Evolutionary conservation across 2,888 invertebrate genomes (phyloP).

Genomic region (Lepidochrysops patricia): DNA sequence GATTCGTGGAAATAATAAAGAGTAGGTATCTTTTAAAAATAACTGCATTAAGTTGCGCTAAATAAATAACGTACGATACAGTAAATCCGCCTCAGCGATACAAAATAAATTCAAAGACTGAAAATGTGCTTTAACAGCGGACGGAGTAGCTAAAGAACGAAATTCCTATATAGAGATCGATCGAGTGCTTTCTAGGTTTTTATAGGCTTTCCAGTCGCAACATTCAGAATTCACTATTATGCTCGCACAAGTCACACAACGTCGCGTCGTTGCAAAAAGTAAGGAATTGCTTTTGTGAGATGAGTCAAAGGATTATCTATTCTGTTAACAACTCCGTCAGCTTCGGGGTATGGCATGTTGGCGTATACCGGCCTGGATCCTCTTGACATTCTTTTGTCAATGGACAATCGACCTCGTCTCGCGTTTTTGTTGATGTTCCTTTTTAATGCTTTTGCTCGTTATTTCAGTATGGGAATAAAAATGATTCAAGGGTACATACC

Average conservation of each 20-base stretch:
- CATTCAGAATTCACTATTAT: background rate
- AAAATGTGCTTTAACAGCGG: background rate
- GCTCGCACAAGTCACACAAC: background rate
- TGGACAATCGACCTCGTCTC: slow-evolving; percentile 3
- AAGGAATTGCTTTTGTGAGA: background rate
- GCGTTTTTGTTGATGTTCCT: background rate
- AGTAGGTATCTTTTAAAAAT: no score
- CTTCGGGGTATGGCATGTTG: background rate
- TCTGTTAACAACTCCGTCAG: background rate
- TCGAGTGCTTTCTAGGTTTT: background rate
- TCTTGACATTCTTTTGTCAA: slow-evolving; percentile 10
- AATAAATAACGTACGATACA: background rate
- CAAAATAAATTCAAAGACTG: background rate
- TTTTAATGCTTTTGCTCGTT: slow-evolving; percentile 6
- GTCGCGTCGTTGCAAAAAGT: background rate
- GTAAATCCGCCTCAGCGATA: background rate
- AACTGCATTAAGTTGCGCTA: no score
- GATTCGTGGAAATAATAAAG: no score
- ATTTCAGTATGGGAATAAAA: background rate
- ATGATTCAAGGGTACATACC: no score
- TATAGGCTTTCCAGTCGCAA: background rate
- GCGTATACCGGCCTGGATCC: background rate
- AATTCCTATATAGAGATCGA: background rate
- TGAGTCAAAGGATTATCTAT: background rate
- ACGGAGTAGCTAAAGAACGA: background rate